Evolutionary conservation across 2,797 vertebrate species (phyloP).

Genomic region (Gymnoscopelus microlampas): DNA sequence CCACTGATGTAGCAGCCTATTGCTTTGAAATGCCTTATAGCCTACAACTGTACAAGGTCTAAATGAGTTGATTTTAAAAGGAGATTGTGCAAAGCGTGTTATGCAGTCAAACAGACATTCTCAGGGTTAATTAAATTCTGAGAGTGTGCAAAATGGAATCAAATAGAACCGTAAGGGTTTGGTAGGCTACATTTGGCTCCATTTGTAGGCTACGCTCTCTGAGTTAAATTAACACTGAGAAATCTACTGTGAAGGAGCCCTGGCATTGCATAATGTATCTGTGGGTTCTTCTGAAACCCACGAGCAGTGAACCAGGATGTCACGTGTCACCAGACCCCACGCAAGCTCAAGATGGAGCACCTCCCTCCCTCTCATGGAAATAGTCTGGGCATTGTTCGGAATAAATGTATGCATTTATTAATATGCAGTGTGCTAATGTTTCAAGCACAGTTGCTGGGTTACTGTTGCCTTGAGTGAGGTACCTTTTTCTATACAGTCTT

Average conservation of each 20-base stretch:
- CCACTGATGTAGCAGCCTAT: too few species aligned
- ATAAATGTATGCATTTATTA: conserved; percentile 57
- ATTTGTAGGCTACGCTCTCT: too few species aligned
- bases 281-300: background rate
- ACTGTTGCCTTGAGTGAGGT: conserved; percentile 76
- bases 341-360: conserved; percentile 2
- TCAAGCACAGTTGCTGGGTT: conserved; percentile 84
- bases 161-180: too few species aligned
- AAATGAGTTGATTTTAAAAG: too few species aligned
- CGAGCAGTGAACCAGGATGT: conserved; percentile 29
- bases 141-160: too few species aligned
- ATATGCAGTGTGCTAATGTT: conserved; percentile 48
- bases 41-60: too few species aligned
- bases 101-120: too few species aligned
- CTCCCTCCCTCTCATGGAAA: conserved; percentile 24
- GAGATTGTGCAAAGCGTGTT: too few species aligned
- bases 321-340: conserved; percentile 21
- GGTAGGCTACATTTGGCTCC: too few species aligned
- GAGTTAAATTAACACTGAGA: too few species aligned
- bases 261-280: conserved; percentile 17
- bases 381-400: conserved; percentile 18
- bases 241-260: background rate
- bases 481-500: conserved; percentile 30
- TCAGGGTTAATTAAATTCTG: too few species aligned
- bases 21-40: too few species aligned